Evolutionary conservation across 1,140 invertebrate genomes (phyloP), one percentile per base, ranked within the genome.

Genomic region (Pogonognathellus flavescens): DNA sequence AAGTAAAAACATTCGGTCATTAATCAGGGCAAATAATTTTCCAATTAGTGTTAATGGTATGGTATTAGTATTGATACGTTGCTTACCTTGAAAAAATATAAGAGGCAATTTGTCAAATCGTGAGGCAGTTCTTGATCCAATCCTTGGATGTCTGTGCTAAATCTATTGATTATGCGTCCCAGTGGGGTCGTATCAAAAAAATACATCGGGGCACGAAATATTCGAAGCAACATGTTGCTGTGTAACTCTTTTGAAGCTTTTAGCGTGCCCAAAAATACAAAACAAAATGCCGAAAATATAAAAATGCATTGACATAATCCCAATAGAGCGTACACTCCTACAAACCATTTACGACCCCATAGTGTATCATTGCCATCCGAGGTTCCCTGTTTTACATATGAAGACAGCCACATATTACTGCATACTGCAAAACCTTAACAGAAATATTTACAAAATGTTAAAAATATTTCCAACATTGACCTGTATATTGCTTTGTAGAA

Each of bases 111-210:
- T 11, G 13, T 7, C 66, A 70, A 70, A 4, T 31, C 25, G 10
- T 9, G 92, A 72, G 95, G 94, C 90, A 96, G 91, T 89, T 93
- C 93, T 88, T 89, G 88, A 89, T 90, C 93, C 93, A 94, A 87
- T 3, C 93, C 93, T 90, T 96, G 95, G 87, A 96, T 92, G 92
- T 96, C 96, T 91, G 95, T 96, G 91, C 93, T 93, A 92, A 97
- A 97, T 89, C 95, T 93, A 92, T 96, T 96, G 89, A 97, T 92
- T 89, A 97, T 93, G 89, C 96, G 93, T 89, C 96, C 96, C 85
- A 94, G 90, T 70, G 96, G 96, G 88, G 96, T 96, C 88, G 95
- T 93, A 91, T 97, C 96, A 92, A 96, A 97, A 92, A 97, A 97
- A 87, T 92, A 90, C 91, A 93, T 93, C 62, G 96, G 95, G 87